Conservation (phyloP, 2,113 vertebrate species). For the Isurus oxyrinchus region DNA sequence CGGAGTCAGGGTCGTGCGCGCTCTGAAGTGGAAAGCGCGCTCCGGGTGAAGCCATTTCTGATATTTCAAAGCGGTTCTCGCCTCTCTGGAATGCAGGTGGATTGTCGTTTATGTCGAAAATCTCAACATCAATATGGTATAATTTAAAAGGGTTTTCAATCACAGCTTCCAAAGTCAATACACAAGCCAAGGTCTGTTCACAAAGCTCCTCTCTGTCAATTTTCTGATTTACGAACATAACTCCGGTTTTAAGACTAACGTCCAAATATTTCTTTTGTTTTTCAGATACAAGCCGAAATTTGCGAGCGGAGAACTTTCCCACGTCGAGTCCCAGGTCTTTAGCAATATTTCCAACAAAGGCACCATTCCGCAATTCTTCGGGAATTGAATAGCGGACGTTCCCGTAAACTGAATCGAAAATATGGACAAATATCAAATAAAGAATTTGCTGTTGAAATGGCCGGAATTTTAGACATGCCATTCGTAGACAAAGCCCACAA, state of each 20-base stretch:
- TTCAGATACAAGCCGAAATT: constrained; percentile 51
- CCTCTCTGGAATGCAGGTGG: constrained; percentile 49
- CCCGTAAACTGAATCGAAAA: constrained; percentile 41
- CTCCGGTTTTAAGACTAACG: constrained; percentile 52
- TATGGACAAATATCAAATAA: constrained; percentile 41
- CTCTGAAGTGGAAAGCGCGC: constrained; percentile 47
- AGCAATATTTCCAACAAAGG: constrained; percentile 56
- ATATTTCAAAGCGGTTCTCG: constrained; percentile 47
- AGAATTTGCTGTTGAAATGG: neutral
- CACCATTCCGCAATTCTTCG: constrained; percentile 51
- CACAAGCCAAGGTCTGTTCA: constrained; percentile 43
- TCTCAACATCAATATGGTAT: constrained; percentile 51
- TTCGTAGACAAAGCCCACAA: neutral
- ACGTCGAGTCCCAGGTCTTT: constrained; percentile 56
- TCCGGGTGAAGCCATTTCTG: constrained; percentile 49
- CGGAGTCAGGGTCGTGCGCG: constrained; percentile 49
- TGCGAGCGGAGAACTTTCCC: constrained; percentile 43
- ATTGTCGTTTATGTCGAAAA: constrained; percentile 57
- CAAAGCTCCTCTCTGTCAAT: constrained; percentile 58
- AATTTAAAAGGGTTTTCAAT: constrained; percentile 57
- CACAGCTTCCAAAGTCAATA: constrained; percentile 51
- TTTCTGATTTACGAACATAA: constrained; percentile 47
- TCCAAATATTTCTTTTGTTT: constrained; percentile 45
- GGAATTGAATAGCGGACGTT: constrained; percentile 50
- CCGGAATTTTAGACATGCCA: neutral